Conservation (phyloP, 2,888 invertebrate species). For the Exocentrus adspersus region DNA sequence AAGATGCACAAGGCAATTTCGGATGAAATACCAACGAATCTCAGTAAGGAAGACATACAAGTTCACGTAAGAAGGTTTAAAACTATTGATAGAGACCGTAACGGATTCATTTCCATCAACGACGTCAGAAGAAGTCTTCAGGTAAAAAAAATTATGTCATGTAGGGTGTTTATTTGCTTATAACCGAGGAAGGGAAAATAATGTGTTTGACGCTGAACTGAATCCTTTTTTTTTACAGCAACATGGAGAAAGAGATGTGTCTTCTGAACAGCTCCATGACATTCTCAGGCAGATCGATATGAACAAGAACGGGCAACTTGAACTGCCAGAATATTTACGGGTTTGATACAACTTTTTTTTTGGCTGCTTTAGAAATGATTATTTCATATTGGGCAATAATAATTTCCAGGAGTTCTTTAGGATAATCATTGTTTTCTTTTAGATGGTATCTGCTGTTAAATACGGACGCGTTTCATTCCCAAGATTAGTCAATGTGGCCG, state of each 20-base stretch:
- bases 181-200: conserved; percentile 92
- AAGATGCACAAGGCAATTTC: conserved; percentile 88
- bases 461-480: conserved; percentile 96
- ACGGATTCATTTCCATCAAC: conserved; percentile 98
- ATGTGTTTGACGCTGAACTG: conserved; percentile 46
- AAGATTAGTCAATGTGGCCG: conserved; percentile 93
- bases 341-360: conserved; percentile 70
- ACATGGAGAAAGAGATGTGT: conserved; percentile 82
- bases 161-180: conserved; percentile 87
- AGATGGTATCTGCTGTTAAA: conserved; percentile 99
- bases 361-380: no score
- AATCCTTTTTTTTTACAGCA: conserved; percentile 68
- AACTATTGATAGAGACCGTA: conserved; percentile 93
- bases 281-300: conserved; percentile 98
- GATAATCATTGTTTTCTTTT: no score
- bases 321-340: conserved; percentile 99
- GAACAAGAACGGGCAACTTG: conserved; percentile 99
- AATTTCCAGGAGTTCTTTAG: no score
- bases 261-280: conserved; percentile 95
- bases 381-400: background rate
- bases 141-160: conserved; percentile 86
- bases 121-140: conserved; percentile 95
- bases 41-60: conserved; percentile 94
- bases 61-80: conserved; percentile 95
- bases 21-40: conserved; percentile 90